Conservation (phyloP, 1,140 invertebrate genomes). For the Agrypnia vestita region DNA sequence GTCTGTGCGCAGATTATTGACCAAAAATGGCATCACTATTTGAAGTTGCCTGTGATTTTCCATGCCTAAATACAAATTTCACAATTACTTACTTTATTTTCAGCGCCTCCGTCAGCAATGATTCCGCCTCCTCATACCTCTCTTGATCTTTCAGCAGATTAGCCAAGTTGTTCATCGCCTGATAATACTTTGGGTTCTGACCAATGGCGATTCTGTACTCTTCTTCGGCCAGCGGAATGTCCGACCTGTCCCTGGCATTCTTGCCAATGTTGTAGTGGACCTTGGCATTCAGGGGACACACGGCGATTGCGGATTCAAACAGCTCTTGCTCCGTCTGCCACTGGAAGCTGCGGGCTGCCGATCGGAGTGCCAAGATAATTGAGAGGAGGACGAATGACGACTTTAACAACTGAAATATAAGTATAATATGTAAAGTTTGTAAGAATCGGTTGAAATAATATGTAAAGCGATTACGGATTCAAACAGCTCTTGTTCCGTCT, state of each 20-base stretch:
- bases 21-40: too few species aligned
- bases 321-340: conserved; percentile 86
- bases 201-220: conserved; percentile 81
- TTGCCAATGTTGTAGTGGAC: conserved; percentile 97
- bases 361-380: conserved; percentile 76
- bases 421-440: background rate
- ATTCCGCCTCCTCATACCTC: conserved; percentile 82
- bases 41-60: too few species aligned
- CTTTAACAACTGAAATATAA: conserved; percentile 49
- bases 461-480: too few species aligned
- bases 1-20: too few species aligned
- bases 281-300: conserved; percentile 94
- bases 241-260: conserved; percentile 83
- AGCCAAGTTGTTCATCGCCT: conserved; percentile 97
- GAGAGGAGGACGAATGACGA: conserved; percentile 69
- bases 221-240: conserved; percentile 79
- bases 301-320: conserved; percentile 81
- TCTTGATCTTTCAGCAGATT: conserved; percentile 91
- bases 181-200: conserved; percentile 93
- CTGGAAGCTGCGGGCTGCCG: conserved; percentile 81
- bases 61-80: too few species aligned
- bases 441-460: too few species aligned
- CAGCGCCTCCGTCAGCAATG: conserved; percentile 83
- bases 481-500: too few species aligned
- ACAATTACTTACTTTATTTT: conserved; percentile 76